Evolutionary conservation across 37 sponge, comb jelly and placozoan species (phyloP), one percentile per base, ranked within the genome.

Genomic region (Amphimedon queenslandica): DNA sequence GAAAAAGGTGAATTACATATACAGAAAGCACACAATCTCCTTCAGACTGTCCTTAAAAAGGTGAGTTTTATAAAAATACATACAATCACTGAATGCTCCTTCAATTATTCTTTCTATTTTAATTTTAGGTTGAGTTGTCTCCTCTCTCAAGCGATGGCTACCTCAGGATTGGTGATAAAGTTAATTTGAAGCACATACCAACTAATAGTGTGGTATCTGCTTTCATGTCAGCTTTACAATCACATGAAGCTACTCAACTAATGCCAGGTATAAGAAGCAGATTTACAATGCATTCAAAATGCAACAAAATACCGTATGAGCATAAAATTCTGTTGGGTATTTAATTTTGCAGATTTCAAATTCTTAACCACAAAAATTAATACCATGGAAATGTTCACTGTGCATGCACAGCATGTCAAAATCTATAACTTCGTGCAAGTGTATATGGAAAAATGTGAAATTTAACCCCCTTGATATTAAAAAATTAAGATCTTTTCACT

Each of bases 1-100:
- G 99, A 98, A 3, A 86, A 82, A 30, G 96, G 96, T 57, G 86
- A 94, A 41, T 80, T 98, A 21, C 10, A 87, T 57, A 84, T 94
- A 28, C 93, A 98, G 31, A 94, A 90, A 64, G 55, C 95, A 11
- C 85, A 89, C 57, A 86, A 87, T 71, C 78, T 98, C 5, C 81
- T 89, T 20, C 75, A 85, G 39, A 89, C 88, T 13, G 76, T 98
- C 36, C 75, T 95, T 30, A 84, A 73, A 84, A 56, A 72, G 55
- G 91, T 98, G 80, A 58, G 80, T 33, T n/a, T 25, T 60, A 60
- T 24, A 60, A n/a, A n/a, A 60, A 60, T 24, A 60, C 27, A n/a
- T 60, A 25, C 21, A 25, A 60, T 60, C 21, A 60, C 21, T n/a
- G 13, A 47, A n/a, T n/a, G n/a, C n/a, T n/a, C n/a, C n/a, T n/a